These are phyloP conservation scores for Diabrotica virgifera DNA, from an alignment of 1,140 invertebrate species.

Conservation along the genomic window DNA sequence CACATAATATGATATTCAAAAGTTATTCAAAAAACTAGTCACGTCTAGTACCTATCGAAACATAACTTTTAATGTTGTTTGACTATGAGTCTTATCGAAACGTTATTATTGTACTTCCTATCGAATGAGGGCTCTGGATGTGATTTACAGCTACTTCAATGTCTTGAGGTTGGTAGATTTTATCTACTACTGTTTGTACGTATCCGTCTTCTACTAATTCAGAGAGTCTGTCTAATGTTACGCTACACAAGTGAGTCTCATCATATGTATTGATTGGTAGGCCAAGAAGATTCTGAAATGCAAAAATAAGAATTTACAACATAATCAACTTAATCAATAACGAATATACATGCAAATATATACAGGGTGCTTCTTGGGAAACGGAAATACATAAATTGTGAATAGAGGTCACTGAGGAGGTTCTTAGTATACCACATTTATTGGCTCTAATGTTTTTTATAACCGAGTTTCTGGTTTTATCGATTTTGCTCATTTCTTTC, in stretches of 20 bases:
- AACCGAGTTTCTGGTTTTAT: no score
- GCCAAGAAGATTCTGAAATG: slow-evolving; percentile 26
- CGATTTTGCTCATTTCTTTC: no score
- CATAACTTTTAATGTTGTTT: no score
- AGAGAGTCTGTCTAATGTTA: slow-evolving; percentile 52
- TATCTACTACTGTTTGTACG: slow-evolving; percentile 60
- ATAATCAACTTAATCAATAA: not conserved
- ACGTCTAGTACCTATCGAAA: no score
- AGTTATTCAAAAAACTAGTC: no score
- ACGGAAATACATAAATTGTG: no score
- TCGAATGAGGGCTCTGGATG: slow-evolving; percentile 60
- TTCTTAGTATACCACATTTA: no score
- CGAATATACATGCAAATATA: no score
- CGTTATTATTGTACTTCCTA: slow-evolving; percentile 72
- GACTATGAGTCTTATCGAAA: slow-evolving; percentile 55
- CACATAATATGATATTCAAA: no score
- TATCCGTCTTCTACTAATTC: slow-evolving; percentile 55
- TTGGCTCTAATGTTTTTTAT: no score
- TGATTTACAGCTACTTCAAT: slow-evolving; percentile 68
- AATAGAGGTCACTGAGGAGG: no score
- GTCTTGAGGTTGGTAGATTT: slow-evolving; percentile 64
- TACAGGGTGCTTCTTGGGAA: no score
- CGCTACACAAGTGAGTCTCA: slow-evolving; percentile 50
- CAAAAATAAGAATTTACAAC: slow-evolving; percentile 13
- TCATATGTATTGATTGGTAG: slow-evolving; percentile 46